phyloP scores from a whole-genome alignment of 2,113 vertebrate species.

The Aix galericulata region DNA sequence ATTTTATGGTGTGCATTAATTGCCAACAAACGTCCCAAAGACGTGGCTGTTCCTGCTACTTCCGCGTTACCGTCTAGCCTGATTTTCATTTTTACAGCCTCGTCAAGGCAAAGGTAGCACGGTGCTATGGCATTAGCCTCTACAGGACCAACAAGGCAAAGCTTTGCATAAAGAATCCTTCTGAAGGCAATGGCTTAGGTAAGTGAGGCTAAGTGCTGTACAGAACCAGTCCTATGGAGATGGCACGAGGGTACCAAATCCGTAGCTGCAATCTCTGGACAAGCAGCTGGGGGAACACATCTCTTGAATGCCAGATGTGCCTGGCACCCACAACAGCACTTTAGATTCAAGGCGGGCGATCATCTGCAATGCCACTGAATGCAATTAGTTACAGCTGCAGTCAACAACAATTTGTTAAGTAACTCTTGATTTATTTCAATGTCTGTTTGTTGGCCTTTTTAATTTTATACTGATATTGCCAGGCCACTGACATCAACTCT shows the following conservation, averaged over 20 bases:
- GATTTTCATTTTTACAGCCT: not conserved
- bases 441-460: not conserved
- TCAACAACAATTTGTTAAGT: not conserved
- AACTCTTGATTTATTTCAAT: not conserved
- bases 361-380: not conserved
- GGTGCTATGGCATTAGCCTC: not conserved
- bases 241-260: not conserved
- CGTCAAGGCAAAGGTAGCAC: not conserved
- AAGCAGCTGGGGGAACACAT: not conserved
- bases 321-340: not conserved
- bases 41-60: not conserved
- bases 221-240: not conserved
- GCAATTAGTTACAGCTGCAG: not conserved
- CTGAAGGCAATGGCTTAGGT: not conserved
- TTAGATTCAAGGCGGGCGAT: not conserved
- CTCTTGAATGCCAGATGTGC: not conserved
- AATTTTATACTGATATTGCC: not conserved
- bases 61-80: not conserved
- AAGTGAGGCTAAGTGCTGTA: not conserved
- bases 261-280: not conserved
- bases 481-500: not conserved
- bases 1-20: not conserved
- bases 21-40: not conserved
- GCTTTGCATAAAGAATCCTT: not conserved
- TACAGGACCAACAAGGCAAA: not conserved